phyloP scores from a whole-genome alignment of 2,888 invertebrate species.

The Scelioninae gen. 1 region DNA sequence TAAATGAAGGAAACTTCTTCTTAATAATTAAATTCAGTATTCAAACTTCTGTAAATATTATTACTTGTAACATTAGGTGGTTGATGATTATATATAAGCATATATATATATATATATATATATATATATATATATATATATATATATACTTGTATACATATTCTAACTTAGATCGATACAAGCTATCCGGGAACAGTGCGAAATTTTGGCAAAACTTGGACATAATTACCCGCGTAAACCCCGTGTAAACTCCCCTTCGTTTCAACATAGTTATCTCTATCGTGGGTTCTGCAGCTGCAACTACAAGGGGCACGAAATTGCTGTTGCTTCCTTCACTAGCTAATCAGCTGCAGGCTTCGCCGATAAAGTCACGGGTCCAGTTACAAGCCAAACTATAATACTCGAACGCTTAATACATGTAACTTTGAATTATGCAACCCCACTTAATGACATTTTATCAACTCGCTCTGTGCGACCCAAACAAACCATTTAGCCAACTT shows the following conservation, averaged over 20 bases:
- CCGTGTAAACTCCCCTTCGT: slow-evolving; percentile 78
- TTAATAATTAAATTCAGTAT: too few relatives aligned
- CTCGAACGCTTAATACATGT: slow-evolving; percentile 41
- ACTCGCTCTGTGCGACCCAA: slow-evolving; percentile 8
- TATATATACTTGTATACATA: slow-evolving; percentile 29
- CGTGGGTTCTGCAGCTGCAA: slow-evolving; percentile 76
- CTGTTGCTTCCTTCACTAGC: slow-evolving; percentile 81
- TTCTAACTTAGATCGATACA: slow-evolving; percentile 58
- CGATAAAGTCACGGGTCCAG: slow-evolving; percentile 74
- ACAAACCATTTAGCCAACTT: slow-evolving; percentile 38
- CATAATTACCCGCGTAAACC: slow-evolving; percentile 82
- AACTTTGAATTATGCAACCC: slow-evolving; percentile 54
- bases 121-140: too few relatives aligned
- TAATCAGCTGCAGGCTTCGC: slow-evolving; percentile 80
- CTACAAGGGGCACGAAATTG: slow-evolving; percentile 79
- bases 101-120: slow-evolving; percentile 39
- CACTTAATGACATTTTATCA: slow-evolving; percentile 48
- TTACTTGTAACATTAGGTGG: slow-evolving; percentile 14
- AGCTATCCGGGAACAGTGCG: slow-evolving; percentile 64
- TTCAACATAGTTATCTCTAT: slow-evolving; percentile 81
- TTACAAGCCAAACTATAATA: slow-evolving; percentile 36
- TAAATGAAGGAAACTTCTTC: too few relatives aligned
- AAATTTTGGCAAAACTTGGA: slow-evolving; percentile 82
- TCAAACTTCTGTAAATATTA: slow-evolving; percentile 1
- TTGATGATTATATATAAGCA: slow-evolving; percentile 26